Conservation (phyloP, 2,113 vertebrate genomes). For the Cinclus cinclus region DNA sequence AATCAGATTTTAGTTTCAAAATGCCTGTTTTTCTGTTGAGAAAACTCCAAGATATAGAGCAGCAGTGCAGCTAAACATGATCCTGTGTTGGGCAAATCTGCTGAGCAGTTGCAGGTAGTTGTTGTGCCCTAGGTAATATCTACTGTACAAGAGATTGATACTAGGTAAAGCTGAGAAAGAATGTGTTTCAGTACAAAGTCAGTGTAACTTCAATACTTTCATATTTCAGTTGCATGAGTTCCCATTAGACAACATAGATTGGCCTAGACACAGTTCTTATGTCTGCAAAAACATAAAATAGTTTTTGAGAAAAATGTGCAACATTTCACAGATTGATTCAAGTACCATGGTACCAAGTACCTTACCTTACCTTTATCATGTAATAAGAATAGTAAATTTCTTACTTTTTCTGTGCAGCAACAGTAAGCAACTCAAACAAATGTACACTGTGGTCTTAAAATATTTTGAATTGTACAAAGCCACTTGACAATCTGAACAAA, state of each 20-base stretch:
- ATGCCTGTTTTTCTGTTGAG: not conserved
- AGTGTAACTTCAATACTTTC: not conserved
- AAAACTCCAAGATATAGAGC: not conserved
- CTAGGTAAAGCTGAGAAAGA: not conserved
- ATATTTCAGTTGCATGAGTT: not conserved
- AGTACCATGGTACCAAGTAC: not conserved
- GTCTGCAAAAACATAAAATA: not conserved
- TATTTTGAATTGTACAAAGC: not conserved
- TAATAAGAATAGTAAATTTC: not conserved
- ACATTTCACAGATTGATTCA: not conserved
- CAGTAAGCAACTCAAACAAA: not conserved
- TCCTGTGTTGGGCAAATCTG: not conserved
- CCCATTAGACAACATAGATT: not conserved
- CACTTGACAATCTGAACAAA: not conserved
- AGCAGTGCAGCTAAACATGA: not conserved
- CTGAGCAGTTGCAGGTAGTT: not conserved
- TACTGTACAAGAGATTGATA: not conserved
- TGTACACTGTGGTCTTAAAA: not conserved
- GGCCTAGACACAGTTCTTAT: not conserved
- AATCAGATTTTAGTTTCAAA: not conserved
- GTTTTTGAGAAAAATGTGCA: not conserved
- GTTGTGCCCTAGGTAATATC: not conserved
- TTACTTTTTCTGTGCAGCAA: not conserved
- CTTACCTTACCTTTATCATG: not conserved
- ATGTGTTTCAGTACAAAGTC: not conserved